phyloP scores from a whole-genome alignment of 2,888 invertebrate species.

The Eurytoma californica region DNA sequence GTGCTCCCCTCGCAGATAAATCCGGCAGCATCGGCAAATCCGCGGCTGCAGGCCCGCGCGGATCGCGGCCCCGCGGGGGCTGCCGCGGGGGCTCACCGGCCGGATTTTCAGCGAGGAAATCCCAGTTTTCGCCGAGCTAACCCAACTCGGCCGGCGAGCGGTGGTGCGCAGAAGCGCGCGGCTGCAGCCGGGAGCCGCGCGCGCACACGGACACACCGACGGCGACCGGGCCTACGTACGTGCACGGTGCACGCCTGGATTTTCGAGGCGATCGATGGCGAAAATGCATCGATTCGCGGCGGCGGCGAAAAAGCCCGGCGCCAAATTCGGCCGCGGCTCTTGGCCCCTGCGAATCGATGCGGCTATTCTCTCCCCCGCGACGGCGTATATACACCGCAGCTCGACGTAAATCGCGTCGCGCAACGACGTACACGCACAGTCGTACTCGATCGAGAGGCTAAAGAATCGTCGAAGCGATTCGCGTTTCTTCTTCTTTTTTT shows the following conservation, averaged over 20 bases:
- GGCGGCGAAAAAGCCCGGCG: background rate
- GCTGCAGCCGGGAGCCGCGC: slow-evolving; percentile 26
- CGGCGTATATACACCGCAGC: no score
- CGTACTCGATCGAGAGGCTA: no score
- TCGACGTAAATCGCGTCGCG: no score
- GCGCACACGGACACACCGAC: no score
- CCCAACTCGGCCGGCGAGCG: slow-evolving; percentile 22
- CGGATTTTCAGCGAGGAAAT: slow-evolving; percentile 47
- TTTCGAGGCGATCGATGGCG: slow-evolving; percentile 41
- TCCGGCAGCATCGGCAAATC: background rate
- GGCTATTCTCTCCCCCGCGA: no score
- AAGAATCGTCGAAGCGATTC: no score
- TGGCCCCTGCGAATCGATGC: no score
- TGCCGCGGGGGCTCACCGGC: background rate
- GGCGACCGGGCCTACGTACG: slow-evolving; percentile 28
- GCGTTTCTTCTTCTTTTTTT: no score
- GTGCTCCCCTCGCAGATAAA: background rate
- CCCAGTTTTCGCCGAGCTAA: slow-evolving; percentile 31
- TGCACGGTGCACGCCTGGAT: slow-evolving; percentile 35
- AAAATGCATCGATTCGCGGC: slow-evolving; percentile 47
- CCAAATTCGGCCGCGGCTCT: background rate
- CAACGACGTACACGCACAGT: no score
- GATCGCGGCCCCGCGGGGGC: background rate
- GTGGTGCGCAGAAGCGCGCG: slow-evolving; percentile 61
- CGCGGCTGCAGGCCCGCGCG: background rate